These are phyloP conservation scores for Poeciliopsis occidentalis DNA, from an alignment of 2,113 vertebrate genomes.

Conservation along the genomic window DNA sequence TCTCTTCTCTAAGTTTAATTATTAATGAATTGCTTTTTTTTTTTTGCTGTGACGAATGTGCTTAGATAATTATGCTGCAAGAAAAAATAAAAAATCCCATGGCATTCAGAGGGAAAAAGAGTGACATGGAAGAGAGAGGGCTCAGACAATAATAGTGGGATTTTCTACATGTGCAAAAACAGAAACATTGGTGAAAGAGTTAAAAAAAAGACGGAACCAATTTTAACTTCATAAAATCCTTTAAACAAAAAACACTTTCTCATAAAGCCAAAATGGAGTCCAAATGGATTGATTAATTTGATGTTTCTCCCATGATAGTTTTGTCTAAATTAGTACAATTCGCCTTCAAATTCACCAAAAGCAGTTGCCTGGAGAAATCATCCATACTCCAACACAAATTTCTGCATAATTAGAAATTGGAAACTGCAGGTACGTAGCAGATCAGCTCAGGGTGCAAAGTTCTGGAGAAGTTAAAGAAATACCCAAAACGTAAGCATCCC, in stretches of 20 bases:
- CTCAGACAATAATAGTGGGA: neutral
- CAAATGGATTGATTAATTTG: neutral
- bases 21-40: neutral
- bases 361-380: too few relatives aligned
- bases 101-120: neutral
- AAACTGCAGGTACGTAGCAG: neutral
- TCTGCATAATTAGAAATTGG: too few relatives aligned
- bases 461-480: neutral
- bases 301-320: neutral
- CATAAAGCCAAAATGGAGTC: neutral
- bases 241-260: neutral
- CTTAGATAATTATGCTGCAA: constrained; percentile 20
- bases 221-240: neutral
- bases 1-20: neutral
- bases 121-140: neutral
- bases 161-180: neutral
- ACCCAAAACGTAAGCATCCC: too few relatives aligned
- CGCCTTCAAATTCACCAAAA: too few relatives aligned
- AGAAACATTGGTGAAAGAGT: neutral
- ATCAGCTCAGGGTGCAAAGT: neutral
- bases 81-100: neutral
- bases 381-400: too few relatives aligned
- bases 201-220: neutral
- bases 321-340: neutral
- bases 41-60: neutral